Evolutionary conservation across 1,140 invertebrate genomes (phyloP), one percentile per base, ranked within the genome.

Genomic region (Colletes gigas): DNA sequence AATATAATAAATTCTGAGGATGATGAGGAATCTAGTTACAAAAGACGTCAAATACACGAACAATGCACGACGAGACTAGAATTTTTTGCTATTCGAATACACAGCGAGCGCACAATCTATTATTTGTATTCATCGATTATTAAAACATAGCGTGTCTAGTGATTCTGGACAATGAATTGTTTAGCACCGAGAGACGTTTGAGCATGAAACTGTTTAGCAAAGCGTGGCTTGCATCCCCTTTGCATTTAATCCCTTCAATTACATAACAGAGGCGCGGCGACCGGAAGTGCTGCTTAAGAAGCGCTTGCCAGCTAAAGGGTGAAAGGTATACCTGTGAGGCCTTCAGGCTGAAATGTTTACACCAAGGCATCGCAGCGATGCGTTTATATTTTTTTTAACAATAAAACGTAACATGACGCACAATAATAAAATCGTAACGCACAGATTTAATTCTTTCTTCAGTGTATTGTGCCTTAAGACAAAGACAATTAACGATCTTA

Each of bases 221-320:
- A 14, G 1, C 55, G 57, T 59, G 47, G 14, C 6, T 44, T 47
- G 47, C 68, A 63, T 5, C 47, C 66, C 47, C 52, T 78, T 78
- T 63, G 76, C 76, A 78, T 69, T 71, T 78, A 78, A 78, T 71
- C 68, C 59, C 47, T 10, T 44, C 59, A 78, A 72, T 78, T 78
- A 71, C 76, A 63, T 71, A 71, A 63, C 30, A 62, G 67, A 69
- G 21, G 14, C 21, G 47, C 19, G 57, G 14, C 4, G 44, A 62
- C 30, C 47, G 57, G 59, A 63, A 71, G 44, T n/a, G 30, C 19
- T 54, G 65, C 6, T 57, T 10, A 77, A 69, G 44, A 63, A 75
- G 30, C 14, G 30, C 10, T 10, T 67, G n/a, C 19, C 60, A 41
- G 39, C 62, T 60, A 21, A 55, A 55, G 30, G 50, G 62, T 75